phyloP scores from a whole-genome alignment of 1,140 invertebrate species.

The Drosophila ercepeae region DNA sequence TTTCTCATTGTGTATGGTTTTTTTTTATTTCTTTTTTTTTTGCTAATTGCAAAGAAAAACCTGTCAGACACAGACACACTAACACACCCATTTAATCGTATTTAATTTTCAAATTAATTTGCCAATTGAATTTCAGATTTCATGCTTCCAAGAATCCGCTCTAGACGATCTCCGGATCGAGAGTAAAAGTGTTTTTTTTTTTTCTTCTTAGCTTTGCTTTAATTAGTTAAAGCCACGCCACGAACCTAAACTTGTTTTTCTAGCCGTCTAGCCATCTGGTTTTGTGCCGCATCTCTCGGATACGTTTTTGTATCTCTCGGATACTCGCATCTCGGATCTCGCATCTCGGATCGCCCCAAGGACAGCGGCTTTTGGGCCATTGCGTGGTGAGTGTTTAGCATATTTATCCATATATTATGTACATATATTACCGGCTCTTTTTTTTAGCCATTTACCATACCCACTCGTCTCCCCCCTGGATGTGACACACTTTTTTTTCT shows the following conservation, averaged over 20 bases:
- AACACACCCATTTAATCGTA: constrained; percentile 13
- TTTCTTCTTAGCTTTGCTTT: too few relatives aligned
- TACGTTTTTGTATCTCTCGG: not conserved
- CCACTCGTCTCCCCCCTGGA: constrained; percentile 9
- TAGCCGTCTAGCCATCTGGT: constrained; percentile 32
- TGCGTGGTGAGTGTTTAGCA: constrained; percentile 55
- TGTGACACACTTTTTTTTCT: constrained; percentile 36
- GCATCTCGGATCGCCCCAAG: constrained; percentile 35
- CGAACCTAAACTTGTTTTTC: constrained; percentile 54
- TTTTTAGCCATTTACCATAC: not conserved
- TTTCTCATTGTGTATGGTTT: constrained; percentile 6
- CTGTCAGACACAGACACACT: constrained; percentile 10
- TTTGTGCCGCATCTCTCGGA: constrained; percentile 28
- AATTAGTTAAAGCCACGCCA: not conserved
- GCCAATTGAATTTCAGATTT: constrained; percentile 50
- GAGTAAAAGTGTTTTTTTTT: constrained; percentile 48
- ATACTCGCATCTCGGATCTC: constrained; percentile 20
- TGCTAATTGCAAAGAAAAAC: constrained; percentile 44
- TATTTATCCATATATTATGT: constrained; percentile 63
- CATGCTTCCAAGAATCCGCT: constrained; percentile 29
- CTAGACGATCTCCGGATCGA: constrained; percentile 1
- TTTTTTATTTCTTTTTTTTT: constrained; percentile 6
- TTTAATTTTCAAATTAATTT: constrained; percentile 51
- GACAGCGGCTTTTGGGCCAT: constrained; percentile 57
- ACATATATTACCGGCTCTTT: constrained; percentile 38